Percentiles rank a stretch among this genome's conserved stretches.
Conservation (phyloP, 2,797 vertebrate species). For the Esox lucius region DNA sequence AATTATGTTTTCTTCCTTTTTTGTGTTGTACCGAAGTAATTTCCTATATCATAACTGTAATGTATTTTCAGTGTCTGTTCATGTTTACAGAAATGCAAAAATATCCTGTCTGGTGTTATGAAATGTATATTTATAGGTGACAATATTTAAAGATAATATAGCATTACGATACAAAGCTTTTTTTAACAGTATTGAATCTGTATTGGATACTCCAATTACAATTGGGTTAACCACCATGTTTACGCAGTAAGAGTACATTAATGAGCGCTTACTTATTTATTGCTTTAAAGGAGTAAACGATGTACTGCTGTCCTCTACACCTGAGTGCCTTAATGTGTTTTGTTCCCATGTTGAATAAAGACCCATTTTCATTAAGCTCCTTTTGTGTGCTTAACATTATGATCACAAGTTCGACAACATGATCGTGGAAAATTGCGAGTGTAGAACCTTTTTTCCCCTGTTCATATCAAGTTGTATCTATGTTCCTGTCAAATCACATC, state of each 20-base stretch:
- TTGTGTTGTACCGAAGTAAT: conserved; percentile 16
- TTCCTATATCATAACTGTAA: conserved; percentile 36
- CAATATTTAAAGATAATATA: conserved; percentile 63
- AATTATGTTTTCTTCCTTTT: conserved; percentile 6
- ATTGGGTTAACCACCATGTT: conserved; percentile 62
- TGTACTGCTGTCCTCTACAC: conserved; percentile 46
- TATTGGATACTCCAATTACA: conserved; percentile 33
- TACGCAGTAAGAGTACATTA: conserved; percentile 61
- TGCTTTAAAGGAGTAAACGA: conserved; percentile 42
- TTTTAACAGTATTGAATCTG: conserved; percentile 40
- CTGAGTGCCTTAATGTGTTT: conserved; percentile 64
- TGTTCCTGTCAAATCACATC: too few relatives aligned
- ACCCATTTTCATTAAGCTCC: background rate
- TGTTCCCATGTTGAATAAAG: conserved; percentile 31
- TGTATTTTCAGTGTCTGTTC: conserved; percentile 37
- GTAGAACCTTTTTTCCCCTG: too few relatives aligned
- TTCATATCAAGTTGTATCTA: too few relatives aligned
- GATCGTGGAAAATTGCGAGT: too few relatives aligned
- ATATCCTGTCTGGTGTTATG: conserved; percentile 31
- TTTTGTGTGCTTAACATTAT: too few relatives aligned
- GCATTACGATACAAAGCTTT: conserved; percentile 57
- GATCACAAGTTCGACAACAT: too few relatives aligned
- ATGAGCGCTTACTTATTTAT: conserved; percentile 65
- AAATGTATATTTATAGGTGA: conserved; percentile 35
- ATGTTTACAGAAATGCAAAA: conserved; percentile 39